Percentiles rank a stretch among this genome's conserved stretches.
Evolutionary conservation across 2,888 invertebrate genomes (phyloP).

Genomic region (Orthosia cruda): DNA sequence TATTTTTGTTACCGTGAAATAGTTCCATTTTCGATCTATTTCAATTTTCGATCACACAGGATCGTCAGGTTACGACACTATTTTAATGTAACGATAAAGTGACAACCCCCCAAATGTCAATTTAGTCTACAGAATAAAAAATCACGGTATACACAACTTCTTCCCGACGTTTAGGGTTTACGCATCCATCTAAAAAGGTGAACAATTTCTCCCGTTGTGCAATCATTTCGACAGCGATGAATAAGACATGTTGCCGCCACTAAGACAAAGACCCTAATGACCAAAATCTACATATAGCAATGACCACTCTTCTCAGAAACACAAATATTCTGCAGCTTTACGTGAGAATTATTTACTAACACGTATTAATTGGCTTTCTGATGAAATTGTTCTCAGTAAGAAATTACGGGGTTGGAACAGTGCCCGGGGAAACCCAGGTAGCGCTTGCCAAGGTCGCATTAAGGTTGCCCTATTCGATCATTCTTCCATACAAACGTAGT

Average conservation of each 20-base stretch:
- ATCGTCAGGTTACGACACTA: too few relatives aligned
- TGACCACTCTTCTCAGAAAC: slow-evolving; percentile 37
- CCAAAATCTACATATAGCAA: slow-evolving; percentile 32
- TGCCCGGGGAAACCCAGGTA: slow-evolving; percentile 29
- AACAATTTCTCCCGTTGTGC: slow-evolving; percentile 29
- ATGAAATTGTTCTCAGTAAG: slow-evolving; percentile 1
- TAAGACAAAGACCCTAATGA: slow-evolving; percentile 1
- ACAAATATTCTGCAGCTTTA: not conserved
- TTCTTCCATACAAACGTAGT: too few relatives aligned
- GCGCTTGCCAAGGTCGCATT: not conserved
- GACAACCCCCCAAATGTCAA: too few relatives aligned
- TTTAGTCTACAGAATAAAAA: too few relatives aligned
- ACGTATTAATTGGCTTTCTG: slow-evolving; percentile 17
- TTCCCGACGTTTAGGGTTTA: not conserved
- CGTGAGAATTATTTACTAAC: slow-evolving; percentile 21
- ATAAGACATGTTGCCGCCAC: slow-evolving; percentile 1
- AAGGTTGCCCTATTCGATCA: too few relatives aligned
- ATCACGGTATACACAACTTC: too few relatives aligned
- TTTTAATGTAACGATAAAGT: too few relatives aligned
- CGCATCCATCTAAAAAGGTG: not conserved
- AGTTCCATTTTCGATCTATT: too few relatives aligned
- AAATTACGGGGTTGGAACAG: slow-evolving; percentile 25
- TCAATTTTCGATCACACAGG: too few relatives aligned
- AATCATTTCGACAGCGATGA: slow-evolving; percentile 24
- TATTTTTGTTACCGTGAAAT: too few relatives aligned